Conservation (phyloP, 2,113 vertebrate genomes). For the Triplophysa rosa region DNA sequence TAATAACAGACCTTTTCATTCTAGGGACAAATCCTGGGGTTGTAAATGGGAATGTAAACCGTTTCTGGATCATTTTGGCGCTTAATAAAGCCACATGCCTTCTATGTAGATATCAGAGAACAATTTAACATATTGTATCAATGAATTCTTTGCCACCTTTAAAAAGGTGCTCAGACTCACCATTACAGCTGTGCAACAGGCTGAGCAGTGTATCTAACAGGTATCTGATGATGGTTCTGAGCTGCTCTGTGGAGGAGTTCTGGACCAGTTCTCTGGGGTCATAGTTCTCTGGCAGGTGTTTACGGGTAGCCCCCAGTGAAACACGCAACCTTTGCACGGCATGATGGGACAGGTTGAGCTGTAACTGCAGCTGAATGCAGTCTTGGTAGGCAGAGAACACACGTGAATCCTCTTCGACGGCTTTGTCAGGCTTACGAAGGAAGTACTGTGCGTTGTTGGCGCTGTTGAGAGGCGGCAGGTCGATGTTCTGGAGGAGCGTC, state of each 20-base stretch:
- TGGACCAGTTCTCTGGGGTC: constrained; percentile 84
- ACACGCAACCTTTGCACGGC: constrained; percentile 93
- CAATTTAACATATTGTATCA: too few relatives aligned
- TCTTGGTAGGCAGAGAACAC: constrained; percentile 99
- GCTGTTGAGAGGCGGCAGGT: constrained; percentile 95
- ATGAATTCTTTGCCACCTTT: too few relatives aligned
- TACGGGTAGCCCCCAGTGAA: constrained; percentile 87
- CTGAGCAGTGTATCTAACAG: constrained; percentile 96
- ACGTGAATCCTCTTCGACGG: constrained; percentile 94
- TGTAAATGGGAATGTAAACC: too few relatives aligned
- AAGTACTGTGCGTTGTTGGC: constrained; percentile 99
- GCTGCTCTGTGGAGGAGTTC: constrained; percentile 92
- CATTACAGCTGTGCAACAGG: constrained; percentile 94
- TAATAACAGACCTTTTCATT: too few relatives aligned
- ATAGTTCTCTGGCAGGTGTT: constrained; percentile 70
- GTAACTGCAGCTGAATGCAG: constrained; percentile 96
- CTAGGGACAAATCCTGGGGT: too few relatives aligned
- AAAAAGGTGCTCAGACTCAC: constrained; percentile 67
- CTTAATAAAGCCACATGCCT: too few relatives aligned
- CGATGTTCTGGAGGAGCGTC: constrained; percentile 95
- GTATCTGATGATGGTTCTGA: constrained; percentile 95
- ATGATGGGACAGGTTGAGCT: constrained; percentile 95
- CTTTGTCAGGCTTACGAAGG: constrained; percentile 95
- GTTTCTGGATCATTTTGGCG: too few relatives aligned
- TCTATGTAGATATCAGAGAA: too few relatives aligned